Evolutionary conservation across 2,888 invertebrate genomes (phyloP).

Genomic region (Volucella inflata): DNA sequence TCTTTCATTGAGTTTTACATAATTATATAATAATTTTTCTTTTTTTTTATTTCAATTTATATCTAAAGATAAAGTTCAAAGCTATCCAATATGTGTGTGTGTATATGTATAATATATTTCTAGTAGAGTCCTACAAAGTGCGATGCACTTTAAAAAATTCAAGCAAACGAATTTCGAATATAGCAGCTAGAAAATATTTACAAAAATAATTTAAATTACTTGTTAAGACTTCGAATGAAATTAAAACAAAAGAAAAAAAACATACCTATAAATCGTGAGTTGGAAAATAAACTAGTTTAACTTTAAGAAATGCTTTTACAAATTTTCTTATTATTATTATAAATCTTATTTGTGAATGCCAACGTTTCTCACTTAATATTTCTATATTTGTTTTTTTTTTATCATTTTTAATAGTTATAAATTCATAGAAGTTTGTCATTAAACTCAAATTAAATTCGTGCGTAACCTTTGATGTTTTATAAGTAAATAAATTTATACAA

Average conservation of each 20-base stretch:
- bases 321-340: conserved; percentile 52
- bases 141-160: conserved; percentile 44
- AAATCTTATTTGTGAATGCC: conserved; percentile 41
- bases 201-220: conserved; percentile 40
- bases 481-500: background rate
- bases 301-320: conserved; percentile 46
- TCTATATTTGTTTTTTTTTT: conserved; percentile 25
- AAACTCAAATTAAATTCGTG: conserved; percentile 19
- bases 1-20: conserved; percentile 62
- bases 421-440: conserved; percentile 22
- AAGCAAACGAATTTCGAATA: conserved; percentile 34
- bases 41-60: conserved; percentile 44
- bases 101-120: conserved; percentile 29
- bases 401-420: conserved; percentile 22
- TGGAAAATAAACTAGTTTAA: conserved; percentile 10
- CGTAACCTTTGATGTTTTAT: conserved; percentile 50
- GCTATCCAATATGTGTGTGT: conserved; percentile 52
- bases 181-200: conserved; percentile 53
- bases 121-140: conserved; percentile 47
- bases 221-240: conserved; percentile 5
- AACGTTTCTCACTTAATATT: conserved; percentile 36
- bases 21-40: conserved; percentile 54
- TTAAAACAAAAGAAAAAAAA: conserved; percentile 8
- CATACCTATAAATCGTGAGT: conserved; percentile 5
- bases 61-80: conserved; percentile 67